phyloP scores from a whole-genome alignment of 2,888 invertebrate species.

The Bedellia somnulentella region DNA sequence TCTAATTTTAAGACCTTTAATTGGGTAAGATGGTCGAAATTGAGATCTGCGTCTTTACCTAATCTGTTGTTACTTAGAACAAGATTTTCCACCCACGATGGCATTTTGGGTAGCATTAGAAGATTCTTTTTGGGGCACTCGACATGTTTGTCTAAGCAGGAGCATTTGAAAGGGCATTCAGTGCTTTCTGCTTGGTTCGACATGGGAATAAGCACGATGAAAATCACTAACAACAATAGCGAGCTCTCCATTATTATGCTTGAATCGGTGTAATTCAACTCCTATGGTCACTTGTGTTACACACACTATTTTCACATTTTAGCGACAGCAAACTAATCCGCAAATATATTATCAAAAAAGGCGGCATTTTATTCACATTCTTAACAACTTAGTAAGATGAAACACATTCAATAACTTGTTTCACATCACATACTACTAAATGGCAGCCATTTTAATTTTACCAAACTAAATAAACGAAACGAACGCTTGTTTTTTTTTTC shows the following conservation, averaged over 20 bases:
- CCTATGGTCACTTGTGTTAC: too few species aligned
- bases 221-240: slow-evolving; percentile 40
- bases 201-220: slow-evolving; percentile 27
- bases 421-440: too few species aligned
- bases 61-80: slow-evolving; percentile 60
- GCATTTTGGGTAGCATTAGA: slow-evolving; percentile 71
- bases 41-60: slow-evolving; percentile 34
- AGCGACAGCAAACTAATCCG: too few species aligned
- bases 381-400: too few species aligned
- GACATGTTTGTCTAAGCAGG: slow-evolving; percentile 72
- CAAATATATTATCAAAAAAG: too few species aligned
- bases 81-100: slow-evolving; percentile 75
- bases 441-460: too few species aligned
- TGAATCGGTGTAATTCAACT: too few species aligned
- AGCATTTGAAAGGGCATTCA: slow-evolving; percentile 70
- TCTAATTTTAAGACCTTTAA: slow-evolving; percentile 52
- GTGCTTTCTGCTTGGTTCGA: slow-evolving; percentile 32
- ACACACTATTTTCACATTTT: too few species aligned
- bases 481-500: too few species aligned
- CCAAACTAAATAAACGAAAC: too few species aligned
- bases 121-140: slow-evolving; percentile 76
- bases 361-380: too few species aligned
- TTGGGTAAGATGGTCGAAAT: slow-evolving; percentile 29
- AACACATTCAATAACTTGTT: too few species aligned
- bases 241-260: slow-evolving; percentile 54